phyloP scores from a whole-genome alignment of 2,797 vertebrate genomes.

The Pseudochirops cupreus region DNA sequence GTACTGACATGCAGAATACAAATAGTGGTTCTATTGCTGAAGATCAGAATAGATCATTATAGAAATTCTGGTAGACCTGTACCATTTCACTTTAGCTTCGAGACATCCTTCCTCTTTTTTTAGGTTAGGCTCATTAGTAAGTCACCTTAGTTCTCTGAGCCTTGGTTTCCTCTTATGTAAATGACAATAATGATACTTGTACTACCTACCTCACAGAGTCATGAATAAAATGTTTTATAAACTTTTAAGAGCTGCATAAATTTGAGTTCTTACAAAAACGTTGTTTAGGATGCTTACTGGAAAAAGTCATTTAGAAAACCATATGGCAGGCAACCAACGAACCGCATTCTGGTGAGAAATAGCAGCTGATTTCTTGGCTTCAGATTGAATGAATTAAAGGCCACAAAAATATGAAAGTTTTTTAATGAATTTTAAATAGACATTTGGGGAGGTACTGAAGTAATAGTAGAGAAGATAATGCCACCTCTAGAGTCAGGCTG shows the following conservation, averaged over 20 bases:
- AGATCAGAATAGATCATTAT: not conserved
- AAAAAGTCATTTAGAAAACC: not conserved
- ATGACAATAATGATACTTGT: not conserved
- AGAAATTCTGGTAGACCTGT: not conserved
- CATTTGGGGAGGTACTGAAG: not conserved
- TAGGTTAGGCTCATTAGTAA: not conserved
- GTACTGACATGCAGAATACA: not conserved
- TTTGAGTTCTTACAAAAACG: not conserved
- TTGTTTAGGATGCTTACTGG: not conserved
- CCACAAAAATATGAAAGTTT: not conserved
- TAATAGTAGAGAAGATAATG: not conserved
- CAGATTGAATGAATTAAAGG: not conserved
- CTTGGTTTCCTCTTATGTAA: not conserved
- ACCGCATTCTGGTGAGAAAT: not conserved
- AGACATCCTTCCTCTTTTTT: not conserved
- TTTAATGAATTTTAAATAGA: constrained; percentile 43
- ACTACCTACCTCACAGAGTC: not conserved
- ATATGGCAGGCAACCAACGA: not conserved
- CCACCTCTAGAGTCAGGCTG: not conserved
- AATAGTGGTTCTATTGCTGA: not conserved
- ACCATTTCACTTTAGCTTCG: not conserved
- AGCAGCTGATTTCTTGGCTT: not conserved
- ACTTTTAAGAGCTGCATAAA: not conserved
- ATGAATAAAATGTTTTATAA: not conserved
- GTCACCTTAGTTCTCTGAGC: not conserved